phyloP scores from a whole-genome alignment of 2,888 invertebrate species.

The Palloptera scutellata region DNA sequence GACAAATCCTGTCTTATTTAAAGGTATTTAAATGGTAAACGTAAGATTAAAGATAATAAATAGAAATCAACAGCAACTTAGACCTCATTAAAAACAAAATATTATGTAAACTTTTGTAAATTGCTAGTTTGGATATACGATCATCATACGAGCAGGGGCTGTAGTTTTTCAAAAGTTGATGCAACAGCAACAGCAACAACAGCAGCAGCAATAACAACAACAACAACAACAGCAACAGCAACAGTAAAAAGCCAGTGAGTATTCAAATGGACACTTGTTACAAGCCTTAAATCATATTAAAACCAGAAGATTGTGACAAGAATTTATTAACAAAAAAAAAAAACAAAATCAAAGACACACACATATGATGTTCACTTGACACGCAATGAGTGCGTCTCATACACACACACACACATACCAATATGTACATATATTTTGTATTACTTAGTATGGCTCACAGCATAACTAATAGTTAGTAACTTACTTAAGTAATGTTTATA shows the following conservation, averaged over 20 bases:
- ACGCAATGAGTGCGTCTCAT: slow-evolving; percentile 50
- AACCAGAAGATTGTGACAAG: slow-evolving; percentile 49
- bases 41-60: too few relatives aligned
- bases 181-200: too few relatives aligned
- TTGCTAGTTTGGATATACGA: slow-evolving; percentile 37
- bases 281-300: slow-evolving; percentile 59
- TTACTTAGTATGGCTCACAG: too few relatives aligned
- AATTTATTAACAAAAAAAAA: slow-evolving; percentile 40
- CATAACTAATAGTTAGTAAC: too few relatives aligned
- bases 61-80: slow-evolving; percentile 19
- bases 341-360: slow-evolving; percentile 23
- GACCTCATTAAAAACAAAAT: slow-evolving; percentile 58
- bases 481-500: too few relatives aligned
- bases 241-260: slow-evolving; percentile 52
- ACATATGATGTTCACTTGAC: slow-evolving; percentile 57
- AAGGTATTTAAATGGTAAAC: too few relatives aligned
- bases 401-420: too few relatives aligned
- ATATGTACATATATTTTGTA: too few relatives aligned
- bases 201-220: slow-evolving; percentile 45
- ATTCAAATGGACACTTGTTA: slow-evolving; percentile 63
- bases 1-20: background rate
- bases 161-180: too few relatives aligned
- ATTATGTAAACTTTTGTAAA: slow-evolving; percentile 58
- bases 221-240: background rate
- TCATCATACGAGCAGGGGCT: too few relatives aligned